Percentiles rank a stretch among this genome's conserved stretches.
Evolutionary conservation across 2,888 invertebrate species (phyloP).

Genomic region (Melieria omissa): DNA sequence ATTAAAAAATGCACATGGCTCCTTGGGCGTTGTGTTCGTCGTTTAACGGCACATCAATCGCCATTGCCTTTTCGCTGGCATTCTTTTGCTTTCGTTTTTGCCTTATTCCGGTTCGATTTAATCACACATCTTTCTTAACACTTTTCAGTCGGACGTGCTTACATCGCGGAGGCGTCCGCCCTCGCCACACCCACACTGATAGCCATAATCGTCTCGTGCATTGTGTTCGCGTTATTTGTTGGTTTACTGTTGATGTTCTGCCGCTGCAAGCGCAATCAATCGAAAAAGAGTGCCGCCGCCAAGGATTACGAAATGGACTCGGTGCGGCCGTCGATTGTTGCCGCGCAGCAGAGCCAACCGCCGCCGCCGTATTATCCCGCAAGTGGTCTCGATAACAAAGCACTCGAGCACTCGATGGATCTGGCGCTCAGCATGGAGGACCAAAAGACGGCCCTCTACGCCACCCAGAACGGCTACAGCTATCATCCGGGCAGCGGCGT

Average conservation of each 20-base stretch:
- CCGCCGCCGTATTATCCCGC: constrained; percentile 92
- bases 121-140: constrained; percentile 36
- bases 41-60: constrained; percentile 37
- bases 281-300: constrained; percentile 81
- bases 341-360: constrained; percentile 83
- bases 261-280: constrained; percentile 83
- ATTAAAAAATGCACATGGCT: constrained; percentile 1
- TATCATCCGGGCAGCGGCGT: constrained; percentile 77
- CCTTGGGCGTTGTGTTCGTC: not conserved
- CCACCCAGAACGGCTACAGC: constrained; percentile 85
- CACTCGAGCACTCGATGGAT: constrained; percentile 89
- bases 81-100: not conserved
- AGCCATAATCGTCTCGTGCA: constrained; percentile 81
- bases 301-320: constrained; percentile 94
- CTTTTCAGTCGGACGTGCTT: constrained; percentile 79
- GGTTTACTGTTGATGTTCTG: constrained; percentile 85
- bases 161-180: constrained; percentile 81
- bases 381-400: constrained; percentile 90
- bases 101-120: constrained; percentile 7
- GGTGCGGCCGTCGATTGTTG: constrained; percentile 84
- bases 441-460: constrained; percentile 85
- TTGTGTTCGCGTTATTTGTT: constrained; percentile 82
- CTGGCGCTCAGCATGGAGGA: constrained; percentile 85
- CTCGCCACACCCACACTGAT: constrained; percentile 82
- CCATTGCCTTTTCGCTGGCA: not conserved